Conservation (phyloP, 2,113 vertebrate genomes). For the Pseudopodoces humilis region DNA sequence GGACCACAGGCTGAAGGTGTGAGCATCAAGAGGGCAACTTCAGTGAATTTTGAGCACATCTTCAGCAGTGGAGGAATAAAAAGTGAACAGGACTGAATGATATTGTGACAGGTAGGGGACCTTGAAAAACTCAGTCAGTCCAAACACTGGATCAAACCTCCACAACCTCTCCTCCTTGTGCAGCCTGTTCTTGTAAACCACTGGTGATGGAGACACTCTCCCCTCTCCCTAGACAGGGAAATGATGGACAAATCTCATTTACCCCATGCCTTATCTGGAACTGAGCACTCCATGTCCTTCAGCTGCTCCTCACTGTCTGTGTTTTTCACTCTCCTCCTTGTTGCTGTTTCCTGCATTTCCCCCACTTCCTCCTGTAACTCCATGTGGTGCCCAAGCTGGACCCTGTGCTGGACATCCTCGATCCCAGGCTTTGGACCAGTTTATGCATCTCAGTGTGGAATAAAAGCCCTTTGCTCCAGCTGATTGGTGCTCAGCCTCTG, state of each 20-base stretch:
- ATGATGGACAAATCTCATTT: not conserved
- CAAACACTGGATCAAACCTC: not conserved
- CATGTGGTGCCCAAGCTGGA: accelerated
- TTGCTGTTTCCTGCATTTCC: not conserved
- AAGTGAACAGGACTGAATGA: not conserved
- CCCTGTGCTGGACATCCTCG: not conserved
- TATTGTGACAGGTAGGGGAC: not conserved
- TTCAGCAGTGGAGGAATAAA: not conserved
- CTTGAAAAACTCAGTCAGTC: not conserved
- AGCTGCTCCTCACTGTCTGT: not conserved
- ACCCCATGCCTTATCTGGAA: not conserved
- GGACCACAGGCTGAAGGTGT: not conserved
- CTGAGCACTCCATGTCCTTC: not conserved
- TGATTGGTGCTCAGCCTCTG: not conserved
- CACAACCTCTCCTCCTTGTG: not conserved
- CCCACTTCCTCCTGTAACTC: not conserved
- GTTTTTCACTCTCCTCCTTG: not conserved
- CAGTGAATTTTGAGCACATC: not conserved
- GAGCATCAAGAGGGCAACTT: not conserved
- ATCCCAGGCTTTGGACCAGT: not conserved
- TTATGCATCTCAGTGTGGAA: not conserved
- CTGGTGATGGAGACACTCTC: not conserved
- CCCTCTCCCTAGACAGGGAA: not conserved
- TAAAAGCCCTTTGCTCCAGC: not conserved
- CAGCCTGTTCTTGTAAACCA: constrained; percentile 21